Conservation (phyloP, 2,113 vertebrate species). For the Trachemys scripta region DNA sequence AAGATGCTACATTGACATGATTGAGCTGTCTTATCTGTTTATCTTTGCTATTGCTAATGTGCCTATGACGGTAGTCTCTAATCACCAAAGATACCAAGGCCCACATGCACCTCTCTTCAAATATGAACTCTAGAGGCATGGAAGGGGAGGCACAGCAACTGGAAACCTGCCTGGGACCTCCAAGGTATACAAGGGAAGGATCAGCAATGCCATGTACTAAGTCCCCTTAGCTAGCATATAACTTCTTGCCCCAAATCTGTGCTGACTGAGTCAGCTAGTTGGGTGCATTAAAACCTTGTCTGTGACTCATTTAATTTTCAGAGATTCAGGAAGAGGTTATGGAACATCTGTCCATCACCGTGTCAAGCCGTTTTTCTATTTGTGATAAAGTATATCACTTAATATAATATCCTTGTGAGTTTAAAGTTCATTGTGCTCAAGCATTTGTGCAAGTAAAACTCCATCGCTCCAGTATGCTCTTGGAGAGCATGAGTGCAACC, state of each 20-base stretch:
- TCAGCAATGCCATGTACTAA: not conserved
- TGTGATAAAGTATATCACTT: not conserved
- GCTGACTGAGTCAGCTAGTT: not conserved
- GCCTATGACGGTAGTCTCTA: rapidly evolving
- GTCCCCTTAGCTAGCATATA: rapidly evolving
- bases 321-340: not conserved
- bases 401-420: not conserved
- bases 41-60: rapidly evolving
- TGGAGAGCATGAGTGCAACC: not conserved
- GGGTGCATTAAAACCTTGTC: not conserved
- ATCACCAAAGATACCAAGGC: not conserved
- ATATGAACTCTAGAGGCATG: rapidly evolving
- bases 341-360: not conserved
- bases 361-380: not conserved
- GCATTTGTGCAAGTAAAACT: not conserved
- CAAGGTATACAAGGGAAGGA: not conserved
- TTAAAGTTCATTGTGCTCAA: not conserved
- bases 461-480: not conserved
- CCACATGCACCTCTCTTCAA: not conserved
- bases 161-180: rapidly evolving
- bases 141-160: not conserved
- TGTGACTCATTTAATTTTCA: not conserved
- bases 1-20: rapidly evolving
- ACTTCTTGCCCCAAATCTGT: not conserved
- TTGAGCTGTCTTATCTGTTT: not conserved